Base-by-base conservation (phyloP, 1,140 invertebrate genomes). In the Philotrypesis tridentata region DNA sequence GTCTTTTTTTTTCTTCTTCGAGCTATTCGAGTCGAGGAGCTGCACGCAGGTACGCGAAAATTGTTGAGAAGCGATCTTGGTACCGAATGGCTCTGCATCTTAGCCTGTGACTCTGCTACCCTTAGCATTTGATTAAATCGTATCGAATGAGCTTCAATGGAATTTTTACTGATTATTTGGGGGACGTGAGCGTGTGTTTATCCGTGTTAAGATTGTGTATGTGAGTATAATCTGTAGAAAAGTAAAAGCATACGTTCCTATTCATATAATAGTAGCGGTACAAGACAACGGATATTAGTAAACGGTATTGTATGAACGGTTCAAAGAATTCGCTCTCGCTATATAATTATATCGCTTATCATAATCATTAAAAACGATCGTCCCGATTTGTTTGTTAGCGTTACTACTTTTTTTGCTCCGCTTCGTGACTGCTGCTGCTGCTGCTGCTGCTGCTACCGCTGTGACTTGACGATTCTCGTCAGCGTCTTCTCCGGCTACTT, bases 41-140 rank as follows among this genome's bases (percentile, higher is more conserved):
- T 55, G 48, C 12, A 14, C 40, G 40, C 48, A 29, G 0, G 12
- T 71, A n/a, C 11, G 60, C 73, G 82, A 83, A 73, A 29, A 63
- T 72, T 77, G 25, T 33, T 27, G 82, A 71, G 37, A 83, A 60
- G 80, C 23, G 61, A 80, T 68, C 79, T 80, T 80, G 71, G 61
- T 55, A 74, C 68, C 17, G 68, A 72, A n/a, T 73, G 23, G 55
- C 31, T 48, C 25, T 27, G 33, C 63, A 63, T 72, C 31, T 79
- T 48, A 80, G 37, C 79, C 71, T 80, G 71, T 74, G 71, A 80
- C 60, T 74, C 79, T 74, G 71, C 60, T 48, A 37, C 29, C 70
- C 29, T 37, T 43, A 70, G 29, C 48, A 60, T 79, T 14, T 65
- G 33, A 5, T 5, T 25, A n/a, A 65, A 29, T 65, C 9, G 17